Evolutionary conservation across 2,888 invertebrate species (phyloP), one percentile per base, ranked within the genome.

Genomic region (Pyrochroa serraticornis): DNA sequence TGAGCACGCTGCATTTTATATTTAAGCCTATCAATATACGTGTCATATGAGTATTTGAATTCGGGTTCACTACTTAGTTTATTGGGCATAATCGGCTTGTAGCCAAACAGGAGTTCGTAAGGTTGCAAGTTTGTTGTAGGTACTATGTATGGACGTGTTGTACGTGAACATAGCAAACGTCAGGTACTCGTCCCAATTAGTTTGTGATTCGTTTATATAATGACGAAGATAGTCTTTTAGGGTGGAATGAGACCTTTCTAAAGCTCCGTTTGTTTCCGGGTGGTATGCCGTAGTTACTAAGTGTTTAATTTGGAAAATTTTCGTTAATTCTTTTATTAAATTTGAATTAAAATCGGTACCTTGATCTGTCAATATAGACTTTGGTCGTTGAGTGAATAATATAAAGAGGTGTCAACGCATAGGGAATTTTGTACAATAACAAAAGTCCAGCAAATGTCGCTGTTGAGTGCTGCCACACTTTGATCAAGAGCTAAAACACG

Each of bases 51-150:
- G 14, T 63, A 63, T 6, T 43, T 34, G 36, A 63, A 59, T 44
- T 60, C 51, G 3, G 60, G 63, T 33, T 22, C n/a, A 43, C 46
- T 10, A 7, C 31, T 61, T 42, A 69, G 41, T 9, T 71, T 67
- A 57, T 53, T 51, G 1, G 75, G 73, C 3, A 75, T 48, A 7
- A 12, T 57, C 0, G 75, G 66, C 57, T 72, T 74, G 43, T 67
- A 56, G 3, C 75, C 76, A 53, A 73, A 77, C 3, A 76, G 1
- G 31, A 77, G 46, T 61, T 77, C 77, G 32, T 68, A 73, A 1
- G 76, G 75, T 0, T 72, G 68, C 33, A 64, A 73, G 3, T 69
- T 58, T 1, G 74, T 76, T 0, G n/a, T n/a, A n/a, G n/a, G 72
- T 65, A 8, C 62, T 53, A 50, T 77, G 75, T 3, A 67, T 53